Evolutionary conservation across 2,113 vertebrate species (phyloP).

Genomic region (Anolis sagrei): DNA sequence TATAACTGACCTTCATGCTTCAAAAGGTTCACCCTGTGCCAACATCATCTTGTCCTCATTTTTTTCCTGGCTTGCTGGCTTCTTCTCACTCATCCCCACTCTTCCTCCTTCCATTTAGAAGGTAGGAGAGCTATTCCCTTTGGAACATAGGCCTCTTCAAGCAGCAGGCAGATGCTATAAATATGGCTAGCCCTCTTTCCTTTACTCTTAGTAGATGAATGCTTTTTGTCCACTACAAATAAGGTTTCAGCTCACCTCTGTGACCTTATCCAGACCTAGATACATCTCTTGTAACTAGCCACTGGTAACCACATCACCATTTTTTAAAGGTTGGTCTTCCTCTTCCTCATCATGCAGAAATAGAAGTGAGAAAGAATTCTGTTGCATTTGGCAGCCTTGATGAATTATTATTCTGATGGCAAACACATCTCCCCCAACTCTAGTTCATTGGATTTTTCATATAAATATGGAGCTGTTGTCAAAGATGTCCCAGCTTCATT

Average conservation of each 20-base stretch:
- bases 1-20: slow-evolving; percentile 43
- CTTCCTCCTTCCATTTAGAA: slow-evolving; percentile 11
- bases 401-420: not conserved
- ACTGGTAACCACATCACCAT: not conserved
- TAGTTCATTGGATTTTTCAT: not conserved
- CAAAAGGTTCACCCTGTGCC: slow-evolving; percentile 19
- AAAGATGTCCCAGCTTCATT: not conserved
- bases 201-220: slow-evolving; percentile 45
- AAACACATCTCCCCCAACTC: not conserved
- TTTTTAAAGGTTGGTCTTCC: not conserved
- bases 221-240: not conserved
- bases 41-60: slow-evolving; percentile 32
- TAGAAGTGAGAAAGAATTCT: too few species aligned
- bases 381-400: too few species aligned
- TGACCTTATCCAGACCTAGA: slow-evolving; percentile 44
- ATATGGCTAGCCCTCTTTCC: slow-evolving; percentile 38
- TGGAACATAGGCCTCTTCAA: slow-evolving; percentile 36
- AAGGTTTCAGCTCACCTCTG: slow-evolving; percentile 41
- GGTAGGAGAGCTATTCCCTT: slow-evolving; percentile 47
- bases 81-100: slow-evolving; percentile 31
- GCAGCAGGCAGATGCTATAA: slow-evolving; percentile 54
- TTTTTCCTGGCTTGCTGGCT: slow-evolving; percentile 16
- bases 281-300: slow-evolving; percentile 21
- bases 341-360: not conserved
- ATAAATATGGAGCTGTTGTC: not conserved